Conservation (phyloP, 2,888 invertebrate species). For the Eurytoma adleriae region DNA sequence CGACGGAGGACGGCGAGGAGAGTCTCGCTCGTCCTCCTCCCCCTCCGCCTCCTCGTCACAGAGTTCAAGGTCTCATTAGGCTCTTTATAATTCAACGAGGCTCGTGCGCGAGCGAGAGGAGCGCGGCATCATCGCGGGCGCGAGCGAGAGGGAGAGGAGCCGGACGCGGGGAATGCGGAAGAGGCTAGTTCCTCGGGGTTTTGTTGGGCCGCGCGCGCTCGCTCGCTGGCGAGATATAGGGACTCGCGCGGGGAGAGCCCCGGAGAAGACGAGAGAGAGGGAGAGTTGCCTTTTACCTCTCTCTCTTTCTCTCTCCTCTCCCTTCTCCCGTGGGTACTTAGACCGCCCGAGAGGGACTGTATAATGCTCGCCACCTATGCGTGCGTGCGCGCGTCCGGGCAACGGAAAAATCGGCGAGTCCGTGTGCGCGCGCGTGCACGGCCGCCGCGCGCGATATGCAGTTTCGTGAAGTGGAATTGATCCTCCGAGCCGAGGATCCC, state of each 20-base stretch:
- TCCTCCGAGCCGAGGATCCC: constrained; percentile 8
- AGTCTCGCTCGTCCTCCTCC: constrained; percentile 38
- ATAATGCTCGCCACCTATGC: constrained; percentile 37
- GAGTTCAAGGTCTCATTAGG: constrained; percentile 59
- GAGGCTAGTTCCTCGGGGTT: constrained; percentile 64
- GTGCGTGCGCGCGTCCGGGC: constrained; percentile 9
- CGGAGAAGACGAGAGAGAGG: constrained; percentile 13
- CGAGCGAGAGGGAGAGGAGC: constrained; percentile 38
- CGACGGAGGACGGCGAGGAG: constrained; percentile 17
- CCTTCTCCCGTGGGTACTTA: constrained; percentile 30
- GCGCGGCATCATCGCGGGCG: constrained; percentile 43
- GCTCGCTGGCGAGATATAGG: constrained; percentile 47
- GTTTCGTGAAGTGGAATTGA: constrained; percentile 43
- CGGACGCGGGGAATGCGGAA: constrained; percentile 64
- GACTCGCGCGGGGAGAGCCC: constrained; percentile 35
- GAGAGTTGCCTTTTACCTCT: constrained; percentile 5
- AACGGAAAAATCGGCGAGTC: not conserved
- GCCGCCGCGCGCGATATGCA: constrained; percentile 18
- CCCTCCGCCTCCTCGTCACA: constrained; percentile 40
- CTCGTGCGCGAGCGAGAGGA: constrained; percentile 46
- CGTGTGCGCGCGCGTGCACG: not conserved
- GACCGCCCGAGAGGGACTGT: constrained; percentile 31
- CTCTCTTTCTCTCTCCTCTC: constrained; percentile 19
- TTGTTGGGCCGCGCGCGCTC: constrained; percentile 59
- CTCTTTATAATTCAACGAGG: constrained; percentile 58